Evolutionary conservation across 2,797 vertebrate genomes (phyloP).

Genomic region (Myotis findleyi): DNA sequence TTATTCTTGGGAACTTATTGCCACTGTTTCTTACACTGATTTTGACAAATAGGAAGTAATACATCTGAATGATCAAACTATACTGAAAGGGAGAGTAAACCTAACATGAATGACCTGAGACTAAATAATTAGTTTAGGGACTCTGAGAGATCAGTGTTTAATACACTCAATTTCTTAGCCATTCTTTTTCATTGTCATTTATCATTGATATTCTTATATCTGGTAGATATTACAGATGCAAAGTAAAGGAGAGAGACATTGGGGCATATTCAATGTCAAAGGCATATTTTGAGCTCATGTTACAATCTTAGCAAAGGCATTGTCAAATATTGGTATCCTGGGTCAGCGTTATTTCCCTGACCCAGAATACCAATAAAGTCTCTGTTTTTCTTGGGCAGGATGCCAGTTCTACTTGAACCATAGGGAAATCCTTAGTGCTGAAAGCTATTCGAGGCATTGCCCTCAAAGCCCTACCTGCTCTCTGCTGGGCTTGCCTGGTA

Average conservation of each 20-base stretch:
- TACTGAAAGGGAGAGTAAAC: neutral
- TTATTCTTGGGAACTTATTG: slow-evolving; percentile 13
- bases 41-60: slow-evolving; percentile 50
- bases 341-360: neutral
- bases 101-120: slow-evolving; percentile 49
- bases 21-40: neutral
- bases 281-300: neutral
- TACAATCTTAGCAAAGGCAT: neutral
- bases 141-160: slow-evolving; percentile 52
- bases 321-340: neutral
- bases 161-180: slow-evolving; percentile 51
- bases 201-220: neutral
- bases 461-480: neutral
- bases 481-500: neutral
- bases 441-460: neutral
- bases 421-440: neutral
- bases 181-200: slow-evolving; percentile 52
- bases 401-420: neutral
- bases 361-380: neutral
- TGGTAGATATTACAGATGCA: neutral
- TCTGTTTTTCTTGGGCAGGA: neutral
- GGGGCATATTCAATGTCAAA: neutral
- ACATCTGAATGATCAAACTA: slow-evolving; percentile 41
- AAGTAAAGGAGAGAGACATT: neutral
- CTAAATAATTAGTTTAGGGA: slow-evolving; percentile 58